Conservation (phyloP, 2,113 vertebrate genomes). For the Coreoperca whiteheadi region DNA sequence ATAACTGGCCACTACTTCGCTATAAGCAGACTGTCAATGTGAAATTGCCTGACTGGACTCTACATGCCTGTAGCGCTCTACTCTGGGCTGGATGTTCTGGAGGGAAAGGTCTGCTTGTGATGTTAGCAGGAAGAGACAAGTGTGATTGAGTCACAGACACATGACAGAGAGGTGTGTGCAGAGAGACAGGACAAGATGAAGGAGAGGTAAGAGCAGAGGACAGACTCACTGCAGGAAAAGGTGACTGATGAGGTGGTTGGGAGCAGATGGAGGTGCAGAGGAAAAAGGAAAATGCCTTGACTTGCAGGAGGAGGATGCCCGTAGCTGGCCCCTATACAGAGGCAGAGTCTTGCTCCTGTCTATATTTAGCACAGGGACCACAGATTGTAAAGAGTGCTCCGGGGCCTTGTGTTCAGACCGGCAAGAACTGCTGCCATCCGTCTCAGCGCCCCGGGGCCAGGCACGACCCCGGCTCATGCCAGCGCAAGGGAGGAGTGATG, state of each 20-base stretch:
- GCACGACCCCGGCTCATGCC: conserved; percentile 57
- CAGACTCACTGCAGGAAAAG: conserved; percentile 25
- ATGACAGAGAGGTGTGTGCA: conserved; percentile 39
- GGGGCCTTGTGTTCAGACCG: conserved; percentile 75
- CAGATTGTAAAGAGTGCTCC: conserved; percentile 80
- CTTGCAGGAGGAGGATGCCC: conserved; percentile 50
- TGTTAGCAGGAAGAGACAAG: conserved; percentile 67
- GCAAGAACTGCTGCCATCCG: conserved; percentile 74
- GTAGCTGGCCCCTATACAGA: conserved; percentile 8
- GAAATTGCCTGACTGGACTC: conserved; percentile 21
- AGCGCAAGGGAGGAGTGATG: conserved; percentile 37
- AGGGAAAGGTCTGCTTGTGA: conserved; percentile 41
- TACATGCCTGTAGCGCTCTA: neutral
- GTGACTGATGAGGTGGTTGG: conserved; percentile 40
- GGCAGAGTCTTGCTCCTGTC: conserved; percentile 52
- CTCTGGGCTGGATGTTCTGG: conserved; percentile 26
- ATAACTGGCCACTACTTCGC: neutral
- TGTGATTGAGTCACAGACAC: conserved; percentile 66
- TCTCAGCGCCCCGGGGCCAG: conserved; percentile 48
- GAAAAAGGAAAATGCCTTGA: conserved; percentile 18
- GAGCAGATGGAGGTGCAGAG: conserved; percentile 50
- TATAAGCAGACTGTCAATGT: conserved; percentile 11
- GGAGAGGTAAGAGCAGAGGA: conserved; percentile 12
- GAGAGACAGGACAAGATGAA: conserved; percentile 11
- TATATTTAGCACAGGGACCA: conserved; percentile 82